Conservation (phyloP, 37 sponge, comb jelly and placozoan species). For the Axinella damicornis region DNA sequence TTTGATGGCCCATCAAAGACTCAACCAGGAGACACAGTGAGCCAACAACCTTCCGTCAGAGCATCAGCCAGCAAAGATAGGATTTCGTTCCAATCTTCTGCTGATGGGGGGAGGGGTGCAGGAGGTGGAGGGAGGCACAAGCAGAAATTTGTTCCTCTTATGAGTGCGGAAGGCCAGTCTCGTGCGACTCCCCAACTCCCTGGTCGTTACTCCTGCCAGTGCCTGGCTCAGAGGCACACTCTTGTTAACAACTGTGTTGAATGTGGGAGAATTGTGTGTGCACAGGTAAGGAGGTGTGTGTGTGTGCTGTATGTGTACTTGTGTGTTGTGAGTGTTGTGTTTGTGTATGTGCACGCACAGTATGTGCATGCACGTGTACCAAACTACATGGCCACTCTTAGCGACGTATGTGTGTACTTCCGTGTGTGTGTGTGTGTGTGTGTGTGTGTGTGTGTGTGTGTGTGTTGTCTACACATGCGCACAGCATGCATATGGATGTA, state of each 20-base stretch:
- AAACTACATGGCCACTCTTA: too few relatives aligned
- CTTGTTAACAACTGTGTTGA: slow-evolving; percentile 91
- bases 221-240: slow-evolving; percentile 89
- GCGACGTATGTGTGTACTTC: too few relatives aligned
- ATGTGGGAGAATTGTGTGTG: slow-evolving; percentile 95
- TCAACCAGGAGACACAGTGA: not conserved
- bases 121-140: slow-evolving; percentile 23
- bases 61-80: not conserved
- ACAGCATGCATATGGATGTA: too few relatives aligned
- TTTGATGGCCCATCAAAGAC: too few relatives aligned
- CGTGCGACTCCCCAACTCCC: slow-evolving; percentile 69
- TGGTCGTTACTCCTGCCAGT: slow-evolving; percentile 85
- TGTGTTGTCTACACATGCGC: too few relatives aligned
- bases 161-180: slow-evolving; percentile 75
- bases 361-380: too few relatives aligned
- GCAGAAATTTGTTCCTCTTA: slow-evolving; percentile 78
- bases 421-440: too few relatives aligned
- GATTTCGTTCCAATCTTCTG: not conserved
- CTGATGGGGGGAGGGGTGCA: not conserved
- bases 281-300: slow-evolving; percentile 61
- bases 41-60: not conserved
- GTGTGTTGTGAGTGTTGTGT: too few relatives aligned
- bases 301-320: too few relatives aligned
- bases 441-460: too few relatives aligned
- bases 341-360: too few relatives aligned